Base-by-base conservation (phyloP, 1,140 invertebrate genomes). In the Macrobrachium nipponense region DNA sequence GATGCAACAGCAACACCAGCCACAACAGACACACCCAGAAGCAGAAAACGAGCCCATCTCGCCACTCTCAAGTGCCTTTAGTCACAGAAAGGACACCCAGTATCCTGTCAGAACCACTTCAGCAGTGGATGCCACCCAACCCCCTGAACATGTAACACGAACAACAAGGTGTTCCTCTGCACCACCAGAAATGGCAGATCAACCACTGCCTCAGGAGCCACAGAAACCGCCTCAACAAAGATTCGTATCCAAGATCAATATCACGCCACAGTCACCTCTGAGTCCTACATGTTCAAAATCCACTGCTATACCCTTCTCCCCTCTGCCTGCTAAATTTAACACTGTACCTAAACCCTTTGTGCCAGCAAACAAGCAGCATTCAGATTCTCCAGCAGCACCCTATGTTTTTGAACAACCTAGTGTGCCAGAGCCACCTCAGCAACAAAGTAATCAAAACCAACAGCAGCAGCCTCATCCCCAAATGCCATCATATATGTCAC, bases 281-380 rank as follows among this genome's bases (percentile, higher is more conserved):
- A 59, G 72, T n/a, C 73, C 75, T 20, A 76, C 36, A 15, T 72
- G 81, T n/a, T 79, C 85, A 20, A 80, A 82, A 27, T 8, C 87
- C 5, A 75, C 82, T 36, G n/a, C 79, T 36, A n/a, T 75, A 27
- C 76, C 61, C 2, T 27, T 59, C 36, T 86, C 82, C 8, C 83
- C 83, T 6, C 83, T 86, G 0, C 83, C 83, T 8, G 76, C 62
- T 44, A 79, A 82, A 27, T 87, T 87, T 75, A 89, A 89, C 60
- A 89, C 86, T 15, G 86, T 89, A 8, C 80, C 88, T 44, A 84
- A 84, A n/a, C 88, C 88, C 4, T 89, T 89, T 61, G 85, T 89
- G 6, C 62, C 85, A 7, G 64, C 80, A 10, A 68, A 76, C 44
- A 82, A 87, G 44, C 43, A 66, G 18, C 86, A 87, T 36, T 36